These are phyloP conservation scores for Mus caroli DNA, from an alignment of 2,797 vertebrate genomes.

Conservation along the genomic window DNA sequence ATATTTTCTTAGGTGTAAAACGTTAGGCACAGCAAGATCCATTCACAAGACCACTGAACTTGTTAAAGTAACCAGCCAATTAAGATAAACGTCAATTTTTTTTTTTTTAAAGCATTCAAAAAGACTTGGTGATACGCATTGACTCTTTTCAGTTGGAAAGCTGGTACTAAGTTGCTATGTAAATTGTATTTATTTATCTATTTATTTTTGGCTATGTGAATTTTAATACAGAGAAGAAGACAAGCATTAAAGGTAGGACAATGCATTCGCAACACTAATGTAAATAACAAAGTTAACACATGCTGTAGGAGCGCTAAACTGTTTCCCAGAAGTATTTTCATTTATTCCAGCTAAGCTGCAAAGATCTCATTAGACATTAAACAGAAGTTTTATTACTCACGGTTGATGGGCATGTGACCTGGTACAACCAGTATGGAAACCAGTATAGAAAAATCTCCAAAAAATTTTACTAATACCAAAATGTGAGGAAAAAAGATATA, in stretches of 20 bases:
- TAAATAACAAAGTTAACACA: background rate
- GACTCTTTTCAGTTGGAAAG: background rate
- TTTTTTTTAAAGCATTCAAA: background rate
- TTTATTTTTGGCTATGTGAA: background rate
- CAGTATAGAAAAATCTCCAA: background rate
- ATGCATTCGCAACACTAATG: background rate
- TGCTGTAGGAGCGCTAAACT: background rate
- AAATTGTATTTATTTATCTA: background rate
- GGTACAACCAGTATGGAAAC: background rate
- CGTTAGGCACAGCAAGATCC: background rate
- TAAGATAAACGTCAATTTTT: slow-evolving; percentile 18
- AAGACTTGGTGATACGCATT: background rate
- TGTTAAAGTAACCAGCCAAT: background rate
- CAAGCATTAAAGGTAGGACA: slow-evolving; percentile 23
- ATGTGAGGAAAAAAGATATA: background rate
- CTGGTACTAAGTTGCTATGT: background rate
- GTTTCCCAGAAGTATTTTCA: slow-evolving; percentile 6
- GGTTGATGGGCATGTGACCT: background rate
- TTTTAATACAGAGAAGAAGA: slow-evolving; percentile 8
- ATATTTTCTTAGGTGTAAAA: slow-evolving; percentile 57
- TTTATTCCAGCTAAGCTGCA: background rate
- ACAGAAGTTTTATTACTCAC: background rate
- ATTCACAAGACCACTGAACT: background rate
- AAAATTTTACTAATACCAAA: background rate
- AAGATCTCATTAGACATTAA: slow-evolving; percentile 52